These are phyloP conservation scores for Sesia bembeciformis DNA, from an alignment of 2,888 invertebrate species.

Conservation along the genomic window DNA sequence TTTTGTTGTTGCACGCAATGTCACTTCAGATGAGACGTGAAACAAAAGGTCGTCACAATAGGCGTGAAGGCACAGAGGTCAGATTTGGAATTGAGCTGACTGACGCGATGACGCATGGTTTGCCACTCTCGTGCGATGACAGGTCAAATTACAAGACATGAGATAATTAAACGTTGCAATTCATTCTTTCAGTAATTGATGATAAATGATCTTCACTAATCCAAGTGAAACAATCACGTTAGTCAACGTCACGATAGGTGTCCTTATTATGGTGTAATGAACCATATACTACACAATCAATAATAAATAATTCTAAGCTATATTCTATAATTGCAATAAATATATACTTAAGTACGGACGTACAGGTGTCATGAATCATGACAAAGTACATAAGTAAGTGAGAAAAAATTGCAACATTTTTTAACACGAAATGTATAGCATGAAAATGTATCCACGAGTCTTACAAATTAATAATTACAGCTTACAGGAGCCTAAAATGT, in stretches of 20 bases:
- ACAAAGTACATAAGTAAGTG: no score
- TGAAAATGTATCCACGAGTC: not conserved
- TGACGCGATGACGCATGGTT: slow-evolving; percentile 15
- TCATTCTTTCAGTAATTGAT: slow-evolving; percentile 28
- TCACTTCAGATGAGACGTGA: slow-evolving; percentile 1
- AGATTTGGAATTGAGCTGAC: slow-evolving; percentile 15
- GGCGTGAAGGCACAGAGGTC: slow-evolving; percentile 19
- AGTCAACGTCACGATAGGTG: no score
- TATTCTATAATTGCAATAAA: no score
- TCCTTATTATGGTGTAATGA: no score
- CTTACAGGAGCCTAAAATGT: slow-evolving; percentile 14
- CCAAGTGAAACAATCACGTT: no score
- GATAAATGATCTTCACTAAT: not conserved
- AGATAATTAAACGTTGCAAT: slow-evolving; percentile 41
- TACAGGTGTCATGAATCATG: no score
- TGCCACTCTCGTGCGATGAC: slow-evolving; percentile 19
- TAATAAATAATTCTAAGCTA: no score
- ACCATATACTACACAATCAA: no score
- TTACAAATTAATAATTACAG: slow-evolving; percentile 10
- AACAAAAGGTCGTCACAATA: slow-evolving; percentile 18
- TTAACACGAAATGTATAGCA: no score
- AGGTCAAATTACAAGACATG: slow-evolving; percentile 29
- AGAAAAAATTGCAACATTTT: no score
- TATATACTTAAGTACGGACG: no score
- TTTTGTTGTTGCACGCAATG: not conserved